phyloP scores from a whole-genome alignment of 2,113 vertebrate genomes.

The Mesocricetus auratus region DNA sequence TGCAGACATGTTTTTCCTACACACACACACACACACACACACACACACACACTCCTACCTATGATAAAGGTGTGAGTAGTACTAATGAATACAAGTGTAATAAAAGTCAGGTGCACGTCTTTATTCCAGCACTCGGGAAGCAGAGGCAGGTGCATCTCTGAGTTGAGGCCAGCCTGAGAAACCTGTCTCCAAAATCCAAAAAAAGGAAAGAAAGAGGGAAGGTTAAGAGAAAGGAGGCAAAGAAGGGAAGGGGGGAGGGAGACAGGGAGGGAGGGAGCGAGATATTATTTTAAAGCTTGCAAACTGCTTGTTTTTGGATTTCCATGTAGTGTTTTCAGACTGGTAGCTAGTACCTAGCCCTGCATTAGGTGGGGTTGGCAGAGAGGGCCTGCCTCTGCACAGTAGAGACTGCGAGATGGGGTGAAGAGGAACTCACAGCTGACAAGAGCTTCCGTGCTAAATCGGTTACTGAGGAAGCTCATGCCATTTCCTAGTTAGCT shows the following conservation, averaged over 20 bases:
- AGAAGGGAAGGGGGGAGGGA: no score
- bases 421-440: background rate
- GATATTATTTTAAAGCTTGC: background rate
- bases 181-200: no score
- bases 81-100: background rate
- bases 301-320: background rate
- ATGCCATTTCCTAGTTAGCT: accelerated
- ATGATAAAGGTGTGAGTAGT: background rate
- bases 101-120: background rate
- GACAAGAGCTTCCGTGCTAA: background rate
- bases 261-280: no score
- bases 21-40: background rate
- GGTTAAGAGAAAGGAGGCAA: accelerated
- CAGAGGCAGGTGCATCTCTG: background rate
- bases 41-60: background rate
- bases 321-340: background rate
- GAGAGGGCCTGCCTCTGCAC: background rate
- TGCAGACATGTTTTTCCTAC: background rate
- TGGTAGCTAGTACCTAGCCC: background rate
- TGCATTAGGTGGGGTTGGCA: background rate
- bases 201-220: no score
- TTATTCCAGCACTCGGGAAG: background rate
- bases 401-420: accelerated
- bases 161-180: no score
- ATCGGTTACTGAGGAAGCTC: background rate